phyloP scores from a whole-genome alignment of 2,113 vertebrate species.

The Microcebus lehilahytsara region DNA sequence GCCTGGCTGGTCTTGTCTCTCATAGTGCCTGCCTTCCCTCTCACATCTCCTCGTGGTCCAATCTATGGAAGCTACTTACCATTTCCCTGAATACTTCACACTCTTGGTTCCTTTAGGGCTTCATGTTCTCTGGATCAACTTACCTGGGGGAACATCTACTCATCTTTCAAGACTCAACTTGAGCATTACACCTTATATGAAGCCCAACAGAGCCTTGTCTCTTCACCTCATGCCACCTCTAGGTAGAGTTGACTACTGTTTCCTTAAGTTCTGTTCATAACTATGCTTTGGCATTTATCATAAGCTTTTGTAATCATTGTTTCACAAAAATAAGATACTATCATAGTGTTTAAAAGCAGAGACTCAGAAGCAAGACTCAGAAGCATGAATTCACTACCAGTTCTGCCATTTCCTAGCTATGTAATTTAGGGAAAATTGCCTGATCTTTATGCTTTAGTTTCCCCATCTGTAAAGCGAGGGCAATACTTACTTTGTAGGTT shows the following conservation, averaged over 20 bases:
- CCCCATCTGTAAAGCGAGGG: background rate
- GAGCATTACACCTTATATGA: background rate
- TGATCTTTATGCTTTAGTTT: background rate
- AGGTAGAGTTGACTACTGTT: background rate
- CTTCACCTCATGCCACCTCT: background rate
- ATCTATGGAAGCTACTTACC: background rate
- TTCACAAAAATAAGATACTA: background rate
- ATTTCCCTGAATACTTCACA: background rate
- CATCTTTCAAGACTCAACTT: background rate
- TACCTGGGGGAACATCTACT: background rate
- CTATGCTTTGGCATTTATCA: background rate
- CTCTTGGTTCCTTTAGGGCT: background rate
- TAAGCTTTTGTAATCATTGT: background rate
- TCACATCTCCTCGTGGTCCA: background rate
- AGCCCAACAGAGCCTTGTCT: background rate
- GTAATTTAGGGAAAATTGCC: background rate
- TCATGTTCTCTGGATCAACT: background rate
- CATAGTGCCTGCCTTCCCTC: fast-evolving
- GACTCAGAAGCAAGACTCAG: background rate
- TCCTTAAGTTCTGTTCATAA: background rate
- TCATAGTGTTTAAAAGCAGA: background rate
- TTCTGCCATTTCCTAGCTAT: background rate
- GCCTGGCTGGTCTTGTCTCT: background rate
- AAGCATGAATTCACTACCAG: background rate
- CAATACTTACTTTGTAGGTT: background rate